Percentiles rank a stretch among this genome's conserved stretches.
phyloP scores from a whole-genome alignment of 2,888 invertebrate genomes.

The Antitype chi region DNA sequence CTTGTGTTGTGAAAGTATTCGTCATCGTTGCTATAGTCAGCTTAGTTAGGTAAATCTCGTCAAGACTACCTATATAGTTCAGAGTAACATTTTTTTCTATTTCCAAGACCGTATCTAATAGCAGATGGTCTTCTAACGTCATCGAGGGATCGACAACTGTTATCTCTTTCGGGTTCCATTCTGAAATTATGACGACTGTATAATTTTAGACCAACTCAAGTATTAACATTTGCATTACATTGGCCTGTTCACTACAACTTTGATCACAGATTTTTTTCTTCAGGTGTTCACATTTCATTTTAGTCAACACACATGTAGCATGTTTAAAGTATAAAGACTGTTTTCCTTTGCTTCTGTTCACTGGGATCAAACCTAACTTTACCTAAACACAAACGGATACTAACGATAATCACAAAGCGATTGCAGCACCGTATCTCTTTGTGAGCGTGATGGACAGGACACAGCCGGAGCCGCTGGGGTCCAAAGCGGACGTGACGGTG shows the following conservation, averaged over 20 bases:
- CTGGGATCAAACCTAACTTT: neutral
- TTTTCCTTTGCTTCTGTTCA: neutral
- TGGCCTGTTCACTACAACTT: too few relatives aligned
- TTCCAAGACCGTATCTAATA: slow-evolving; percentile 79
- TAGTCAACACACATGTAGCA: neutral
- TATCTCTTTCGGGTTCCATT: slow-evolving; percentile 70
- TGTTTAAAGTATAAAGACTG: neutral
- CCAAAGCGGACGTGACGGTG: slow-evolving; percentile 76
- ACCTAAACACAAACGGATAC: slow-evolving; percentile 61
- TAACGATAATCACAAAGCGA: slow-evolving; percentile 82
- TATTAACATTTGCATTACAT: too few relatives aligned
- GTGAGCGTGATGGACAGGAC: slow-evolving; percentile 74
- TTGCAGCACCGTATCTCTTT: slow-evolving; percentile 66
- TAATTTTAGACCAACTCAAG: slow-evolving; percentile 20
- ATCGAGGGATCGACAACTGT: slow-evolving; percentile 71
- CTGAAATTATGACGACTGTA: slow-evolving; percentile 73
- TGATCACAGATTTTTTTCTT: neutral
- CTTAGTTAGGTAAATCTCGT: slow-evolving; percentile 81
- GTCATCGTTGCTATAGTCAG: slow-evolving; percentile 79
- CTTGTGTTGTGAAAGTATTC: slow-evolving; percentile 63
- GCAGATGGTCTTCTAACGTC: slow-evolving; percentile 77
- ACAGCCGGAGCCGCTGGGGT: slow-evolving; percentile 74
- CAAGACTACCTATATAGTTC: slow-evolving; percentile 76
- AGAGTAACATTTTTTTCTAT: slow-evolving; percentile 78
- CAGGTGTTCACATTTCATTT: neutral